Conservation (phyloP, 2,888 invertebrate species). For the Erannis defoliaria region DNA sequence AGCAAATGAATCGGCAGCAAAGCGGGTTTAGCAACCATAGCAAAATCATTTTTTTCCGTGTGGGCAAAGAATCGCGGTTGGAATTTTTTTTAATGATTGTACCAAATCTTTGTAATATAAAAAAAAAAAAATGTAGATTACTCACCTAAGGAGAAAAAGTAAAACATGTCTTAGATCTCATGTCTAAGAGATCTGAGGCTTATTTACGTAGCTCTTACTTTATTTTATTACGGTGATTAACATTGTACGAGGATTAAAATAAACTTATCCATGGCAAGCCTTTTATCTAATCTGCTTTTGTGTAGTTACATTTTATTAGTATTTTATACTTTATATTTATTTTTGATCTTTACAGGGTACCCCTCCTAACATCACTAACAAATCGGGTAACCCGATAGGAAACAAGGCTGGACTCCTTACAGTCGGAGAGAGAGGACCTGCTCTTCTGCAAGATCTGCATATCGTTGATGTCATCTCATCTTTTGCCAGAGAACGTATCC, state of each 20-base stretch:
- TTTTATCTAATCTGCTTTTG: not conserved
- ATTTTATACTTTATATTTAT: not conserved
- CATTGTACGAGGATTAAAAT: not conserved
- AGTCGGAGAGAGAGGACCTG: constrained; percentile 94
- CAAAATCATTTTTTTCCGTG: too few relatives aligned
- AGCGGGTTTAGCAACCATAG: too few relatives aligned
- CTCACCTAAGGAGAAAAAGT: too few relatives aligned
- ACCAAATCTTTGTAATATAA: too few relatives aligned
- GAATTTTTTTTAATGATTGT: too few relatives aligned
- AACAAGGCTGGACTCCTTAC: constrained; percentile 92
- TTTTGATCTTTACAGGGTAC: constrained; percentile 77
- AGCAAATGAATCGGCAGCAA: too few relatives aligned
- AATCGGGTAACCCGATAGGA: constrained; percentile 93
- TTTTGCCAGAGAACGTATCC: constrained; percentile 97
- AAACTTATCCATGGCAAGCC: not conserved
- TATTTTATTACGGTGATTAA: not conserved
- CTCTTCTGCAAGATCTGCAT: constrained; percentile 94
- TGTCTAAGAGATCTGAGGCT: too few relatives aligned
- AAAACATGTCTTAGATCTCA: too few relatives aligned
- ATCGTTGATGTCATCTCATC: constrained; percentile 93
- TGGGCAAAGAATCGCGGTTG: too few relatives aligned
- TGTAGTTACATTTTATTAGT: too few relatives aligned
- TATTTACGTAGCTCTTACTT: too few relatives aligned
- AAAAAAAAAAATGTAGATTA: too few relatives aligned
- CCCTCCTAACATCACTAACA: constrained; percentile 90